These are phyloP conservation scores for Telmatherina bonti DNA, from an alignment of 2,797 vertebrate species.

Conservation along the genomic window DNA sequence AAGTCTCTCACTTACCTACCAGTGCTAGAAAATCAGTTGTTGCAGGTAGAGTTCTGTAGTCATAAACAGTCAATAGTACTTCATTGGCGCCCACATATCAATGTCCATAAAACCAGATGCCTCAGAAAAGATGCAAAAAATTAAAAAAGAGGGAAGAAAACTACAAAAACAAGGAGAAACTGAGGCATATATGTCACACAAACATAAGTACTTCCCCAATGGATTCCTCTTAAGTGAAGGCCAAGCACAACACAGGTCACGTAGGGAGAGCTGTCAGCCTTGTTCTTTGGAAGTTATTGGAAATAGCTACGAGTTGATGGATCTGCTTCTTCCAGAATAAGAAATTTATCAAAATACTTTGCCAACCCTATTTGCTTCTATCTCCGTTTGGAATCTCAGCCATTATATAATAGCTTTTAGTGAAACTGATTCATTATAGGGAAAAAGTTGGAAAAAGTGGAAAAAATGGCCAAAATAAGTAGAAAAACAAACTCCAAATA, in stretches of 20 bases:
- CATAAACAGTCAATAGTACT: too few relatives aligned
- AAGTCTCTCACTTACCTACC: too few relatives aligned
- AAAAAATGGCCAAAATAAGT: constrained; percentile 17
- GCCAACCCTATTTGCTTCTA: constrained; percentile 15
- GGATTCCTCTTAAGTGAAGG: constrained; percentile 78
- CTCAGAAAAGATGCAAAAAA: constrained; percentile 63
- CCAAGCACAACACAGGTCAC: constrained; percentile 69
- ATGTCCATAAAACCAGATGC: constrained; percentile 62
- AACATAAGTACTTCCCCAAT: constrained; percentile 33
- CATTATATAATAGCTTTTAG: constrained; percentile 41
- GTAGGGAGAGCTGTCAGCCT: constrained; percentile 69
- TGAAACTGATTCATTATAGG: constrained; percentile 45
- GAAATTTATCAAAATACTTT: constrained; percentile 39
- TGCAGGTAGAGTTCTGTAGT: too few relatives aligned
- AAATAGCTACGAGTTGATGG: constrained; percentile 53
- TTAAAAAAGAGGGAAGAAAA: constrained; percentile 57
- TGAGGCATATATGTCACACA: constrained; percentile 32
- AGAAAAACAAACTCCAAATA: constrained; percentile 42
- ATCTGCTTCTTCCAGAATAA: constrained; percentile 58
- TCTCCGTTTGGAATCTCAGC: constrained; percentile 43
- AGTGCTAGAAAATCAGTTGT: too few relatives aligned
- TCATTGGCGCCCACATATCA: constrained; percentile 55
- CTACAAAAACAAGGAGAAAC: constrained; percentile 57
- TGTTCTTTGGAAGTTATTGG: constrained; percentile 56
- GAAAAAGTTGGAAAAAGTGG: background rate